These are phyloP conservation scores for Micromesistius poutassou DNA, from an alignment of 2,797 vertebrate genomes.

Conservation along the genomic window DNA sequence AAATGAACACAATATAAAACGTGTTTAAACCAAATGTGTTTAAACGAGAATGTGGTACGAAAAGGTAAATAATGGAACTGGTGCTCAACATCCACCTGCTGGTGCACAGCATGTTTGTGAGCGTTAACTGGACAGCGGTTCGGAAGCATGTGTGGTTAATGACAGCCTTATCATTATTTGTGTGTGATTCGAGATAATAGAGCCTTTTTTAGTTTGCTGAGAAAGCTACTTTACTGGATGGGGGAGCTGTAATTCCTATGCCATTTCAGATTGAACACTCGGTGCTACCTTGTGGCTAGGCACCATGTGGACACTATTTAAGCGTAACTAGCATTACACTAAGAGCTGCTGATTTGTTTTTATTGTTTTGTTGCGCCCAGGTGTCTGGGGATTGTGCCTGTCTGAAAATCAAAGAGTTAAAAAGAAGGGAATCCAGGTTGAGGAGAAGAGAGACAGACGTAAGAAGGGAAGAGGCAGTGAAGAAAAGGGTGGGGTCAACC, in stretches of 20 bases:
- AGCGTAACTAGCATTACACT: background rate
- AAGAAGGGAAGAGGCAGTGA: conserved; percentile 53
- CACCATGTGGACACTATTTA: background rate
- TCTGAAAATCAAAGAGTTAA: background rate
- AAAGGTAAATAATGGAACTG: conserved; percentile 63
- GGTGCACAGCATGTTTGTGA: conserved; percentile 62
- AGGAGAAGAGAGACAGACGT: conserved; percentile 65
- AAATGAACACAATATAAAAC: conserved; percentile 40
- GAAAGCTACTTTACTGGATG: conserved; percentile 28
- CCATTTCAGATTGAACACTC: conserved; percentile 16
- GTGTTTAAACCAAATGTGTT: conserved; percentile 50
- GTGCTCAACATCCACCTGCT: conserved; percentile 73
- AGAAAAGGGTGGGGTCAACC: conserved; percentile 41
- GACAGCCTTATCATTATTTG: background rate
- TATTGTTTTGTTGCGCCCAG: background rate
- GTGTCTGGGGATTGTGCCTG: background rate
- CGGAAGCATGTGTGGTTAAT: conserved; percentile 15
- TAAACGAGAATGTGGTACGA: conserved; percentile 58
- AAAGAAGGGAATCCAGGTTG: background rate
- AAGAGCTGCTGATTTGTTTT: background rate
- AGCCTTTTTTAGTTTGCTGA: conserved; percentile 50
- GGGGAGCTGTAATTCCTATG: conserved; percentile 37
- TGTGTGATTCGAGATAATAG: conserved; percentile 48
- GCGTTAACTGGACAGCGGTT: conserved; percentile 26
- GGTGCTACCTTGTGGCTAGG: conserved; percentile 35